Percentiles rank a stretch among this genome's conserved stretches.
Conservation (phyloP, 1,140 invertebrate genomes). For the Polypedilum vanderplanki region DNA sequence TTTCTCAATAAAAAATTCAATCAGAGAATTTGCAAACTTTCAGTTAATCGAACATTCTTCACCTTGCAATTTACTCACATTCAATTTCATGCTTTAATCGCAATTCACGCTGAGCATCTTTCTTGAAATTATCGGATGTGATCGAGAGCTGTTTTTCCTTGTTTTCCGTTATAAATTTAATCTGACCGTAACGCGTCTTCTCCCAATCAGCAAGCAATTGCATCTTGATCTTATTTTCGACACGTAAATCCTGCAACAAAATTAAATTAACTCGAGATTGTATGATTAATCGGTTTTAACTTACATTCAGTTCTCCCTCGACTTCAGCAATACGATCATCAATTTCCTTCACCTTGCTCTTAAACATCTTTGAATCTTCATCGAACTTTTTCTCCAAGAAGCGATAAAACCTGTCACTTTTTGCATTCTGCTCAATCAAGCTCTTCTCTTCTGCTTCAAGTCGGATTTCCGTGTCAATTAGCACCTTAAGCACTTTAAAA, state of each 20-base stretch:
- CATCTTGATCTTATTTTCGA: constrained; percentile 25
- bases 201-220: not conserved
- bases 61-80: not conserved
- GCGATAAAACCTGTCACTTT: constrained; percentile 8
- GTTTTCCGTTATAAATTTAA: constrained; percentile 26
- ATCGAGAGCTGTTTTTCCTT: not conserved
- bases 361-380: constrained; percentile 11
- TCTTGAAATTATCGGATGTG: constrained; percentile 16
- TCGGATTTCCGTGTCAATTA: constrained; percentile 22
- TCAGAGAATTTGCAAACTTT: too few species aligned
- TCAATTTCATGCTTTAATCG: constrained; percentile 4
- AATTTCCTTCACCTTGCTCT: constrained; percentile 19
- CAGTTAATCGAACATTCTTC: too few species aligned
- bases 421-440: constrained; percentile 6
- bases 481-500: not conserved
- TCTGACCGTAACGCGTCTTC: not conserved
- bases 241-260: not conserved
- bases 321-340: constrained; percentile 1
- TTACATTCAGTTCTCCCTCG: not conserved
- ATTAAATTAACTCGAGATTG: not conserved
- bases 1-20: too few species aligned
- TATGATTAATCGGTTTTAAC: not conserved
- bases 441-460: constrained; percentile 4
- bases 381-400: constrained; percentile 23
- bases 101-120: not conserved